These are phyloP conservation scores for Opisthograptis luteolata DNA, from an alignment of 2,888 invertebrate species.

Conservation along the genomic window DNA sequence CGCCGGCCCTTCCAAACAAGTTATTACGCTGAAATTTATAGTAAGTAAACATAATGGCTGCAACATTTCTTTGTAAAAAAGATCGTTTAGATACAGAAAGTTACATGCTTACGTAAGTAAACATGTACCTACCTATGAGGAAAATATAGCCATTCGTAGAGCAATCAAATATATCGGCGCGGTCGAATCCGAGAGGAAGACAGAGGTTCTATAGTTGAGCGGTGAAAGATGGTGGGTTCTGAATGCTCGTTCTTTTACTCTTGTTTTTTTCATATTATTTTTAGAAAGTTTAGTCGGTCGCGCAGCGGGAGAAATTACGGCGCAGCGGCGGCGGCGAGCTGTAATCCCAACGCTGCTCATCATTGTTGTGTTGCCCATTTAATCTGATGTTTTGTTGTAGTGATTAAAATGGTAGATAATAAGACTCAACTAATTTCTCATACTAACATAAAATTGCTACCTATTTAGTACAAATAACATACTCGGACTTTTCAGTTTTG, in stretches of 20 bases:
- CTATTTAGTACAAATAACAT: constrained; percentile 21
- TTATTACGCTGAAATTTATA: constrained; percentile 49
- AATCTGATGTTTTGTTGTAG: constrained; percentile 57
- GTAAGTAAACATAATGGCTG: constrained; percentile 47
- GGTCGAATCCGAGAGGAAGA: constrained; percentile 50
- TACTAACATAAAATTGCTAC: constrained; percentile 16
- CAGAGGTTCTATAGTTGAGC: constrained; percentile 70
- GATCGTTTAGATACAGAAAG: constrained; percentile 14
- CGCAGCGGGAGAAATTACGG: constrained; percentile 79
- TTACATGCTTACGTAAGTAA: constrained; percentile 32
- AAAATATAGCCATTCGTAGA: constrained; percentile 21
- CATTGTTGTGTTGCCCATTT: constrained; percentile 68
- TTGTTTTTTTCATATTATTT: constrained; percentile 73
- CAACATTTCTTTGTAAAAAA: constrained; percentile 39
- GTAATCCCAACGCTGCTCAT: constrained; percentile 71
- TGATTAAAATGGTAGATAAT: constrained; percentile 35
- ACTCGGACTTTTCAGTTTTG: constrained; percentile 6
- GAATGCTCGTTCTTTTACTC: constrained; percentile 78
- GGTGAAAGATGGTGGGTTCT: constrained; percentile 80
- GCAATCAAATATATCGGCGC: constrained; percentile 46
- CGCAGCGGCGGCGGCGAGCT: constrained; percentile 64
- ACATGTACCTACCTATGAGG: constrained; percentile 24
- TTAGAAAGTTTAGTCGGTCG: constrained; percentile 82
- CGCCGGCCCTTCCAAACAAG: constrained; percentile 43
- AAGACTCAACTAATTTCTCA: constrained; percentile 15